Percentiles rank a stretch among this genome's conserved stretches.
These are phyloP conservation scores for Diceros bicornis DNA, from an alignment of 2,797 vertebrate species.

Conservation along the genomic window DNA sequence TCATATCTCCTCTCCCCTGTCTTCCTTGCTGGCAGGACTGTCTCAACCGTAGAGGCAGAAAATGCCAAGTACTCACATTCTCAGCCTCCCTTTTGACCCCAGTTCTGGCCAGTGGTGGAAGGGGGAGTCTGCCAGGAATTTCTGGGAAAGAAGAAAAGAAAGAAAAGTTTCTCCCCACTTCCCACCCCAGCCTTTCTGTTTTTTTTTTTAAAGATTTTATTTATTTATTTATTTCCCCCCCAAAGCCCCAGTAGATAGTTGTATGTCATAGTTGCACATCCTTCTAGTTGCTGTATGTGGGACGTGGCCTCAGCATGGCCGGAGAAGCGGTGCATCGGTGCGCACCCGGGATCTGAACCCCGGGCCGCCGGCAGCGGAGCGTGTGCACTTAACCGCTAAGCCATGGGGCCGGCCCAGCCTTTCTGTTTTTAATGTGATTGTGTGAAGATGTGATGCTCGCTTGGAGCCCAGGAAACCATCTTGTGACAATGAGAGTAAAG, in stretches of 20 bases:
- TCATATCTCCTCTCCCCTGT: not conserved
- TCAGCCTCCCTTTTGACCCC: not conserved
- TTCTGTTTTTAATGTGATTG: slow-evolving; percentile 21
- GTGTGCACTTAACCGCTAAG: no score
- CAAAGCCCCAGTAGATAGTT: no score
- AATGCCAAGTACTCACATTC: not conserved
- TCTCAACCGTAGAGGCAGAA: not conserved
- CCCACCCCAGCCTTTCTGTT: not conserved
- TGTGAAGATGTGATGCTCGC: not conserved
- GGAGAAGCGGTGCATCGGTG: no score
- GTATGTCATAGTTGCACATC: no score
- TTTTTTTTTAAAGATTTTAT: no score
- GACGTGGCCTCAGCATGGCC: no score
- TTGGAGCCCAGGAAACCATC: not conserved
- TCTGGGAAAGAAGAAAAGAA: slow-evolving; percentile 61
- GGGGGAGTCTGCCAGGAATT: slow-evolving; percentile 10
- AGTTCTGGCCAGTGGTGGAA: not conserved
- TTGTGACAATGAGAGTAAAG: not conserved
- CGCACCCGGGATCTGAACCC: no score
- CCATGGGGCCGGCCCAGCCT: not conserved
- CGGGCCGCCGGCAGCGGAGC: no score
- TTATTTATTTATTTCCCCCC: no score
- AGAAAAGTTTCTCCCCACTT: not conserved
- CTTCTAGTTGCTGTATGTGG: no score
- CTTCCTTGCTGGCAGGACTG: not conserved